Evolutionary conservation across 2,797 vertebrate genomes (phyloP).

Genomic region (Eidolon dupreanum): DNA sequence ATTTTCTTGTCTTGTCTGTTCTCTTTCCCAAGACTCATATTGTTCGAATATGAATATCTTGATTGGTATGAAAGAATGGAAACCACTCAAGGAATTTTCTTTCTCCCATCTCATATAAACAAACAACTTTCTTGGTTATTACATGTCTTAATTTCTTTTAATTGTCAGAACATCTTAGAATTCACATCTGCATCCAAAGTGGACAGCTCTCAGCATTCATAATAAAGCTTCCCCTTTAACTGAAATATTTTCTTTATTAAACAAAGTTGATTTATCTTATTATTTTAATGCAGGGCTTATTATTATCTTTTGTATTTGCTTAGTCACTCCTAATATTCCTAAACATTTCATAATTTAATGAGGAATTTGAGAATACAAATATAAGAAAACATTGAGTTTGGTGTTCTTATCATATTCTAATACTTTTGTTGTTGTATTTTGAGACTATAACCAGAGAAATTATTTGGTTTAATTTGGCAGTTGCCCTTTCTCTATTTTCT

Average conservation of each 20-base stretch:
- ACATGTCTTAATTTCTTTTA: not conserved
- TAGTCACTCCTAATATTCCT: slow-evolving; percentile 4
- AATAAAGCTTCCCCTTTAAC: slow-evolving; percentile 5
- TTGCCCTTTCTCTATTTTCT: not conserved
- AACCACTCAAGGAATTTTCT: slow-evolving; percentile 67
- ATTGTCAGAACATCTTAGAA: slow-evolving; percentile 47
- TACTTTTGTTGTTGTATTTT: not conserved
- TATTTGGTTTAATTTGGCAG: not conserved
- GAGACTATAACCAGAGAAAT: not conserved
- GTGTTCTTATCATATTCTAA: slow-evolving; percentile 1
- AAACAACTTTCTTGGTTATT: slow-evolving; percentile 40
- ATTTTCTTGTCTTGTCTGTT: slow-evolving; percentile 50
- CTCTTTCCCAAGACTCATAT: not conserved
- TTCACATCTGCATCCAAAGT: slow-evolving; percentile 29
- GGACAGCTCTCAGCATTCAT: not conserved
- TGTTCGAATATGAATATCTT: slow-evolving; percentile 16
- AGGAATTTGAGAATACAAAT: slow-evolving; percentile 35
- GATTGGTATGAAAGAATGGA: slow-evolving; percentile 61
- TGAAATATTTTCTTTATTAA: slow-evolving; percentile 41
- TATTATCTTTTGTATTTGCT: slow-evolving; percentile 14
- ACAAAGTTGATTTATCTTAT: slow-evolving; percentile 27
- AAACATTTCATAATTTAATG: slow-evolving; percentile 37
- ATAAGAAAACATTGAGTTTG: slow-evolving; percentile 20
- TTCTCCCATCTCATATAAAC: slow-evolving; percentile 59
- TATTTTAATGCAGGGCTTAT: not conserved